These are phyloP conservation scores for Dermatemys mawii DNA, from an alignment of 2,113 vertebrate species.

Conservation along the genomic window DNA sequence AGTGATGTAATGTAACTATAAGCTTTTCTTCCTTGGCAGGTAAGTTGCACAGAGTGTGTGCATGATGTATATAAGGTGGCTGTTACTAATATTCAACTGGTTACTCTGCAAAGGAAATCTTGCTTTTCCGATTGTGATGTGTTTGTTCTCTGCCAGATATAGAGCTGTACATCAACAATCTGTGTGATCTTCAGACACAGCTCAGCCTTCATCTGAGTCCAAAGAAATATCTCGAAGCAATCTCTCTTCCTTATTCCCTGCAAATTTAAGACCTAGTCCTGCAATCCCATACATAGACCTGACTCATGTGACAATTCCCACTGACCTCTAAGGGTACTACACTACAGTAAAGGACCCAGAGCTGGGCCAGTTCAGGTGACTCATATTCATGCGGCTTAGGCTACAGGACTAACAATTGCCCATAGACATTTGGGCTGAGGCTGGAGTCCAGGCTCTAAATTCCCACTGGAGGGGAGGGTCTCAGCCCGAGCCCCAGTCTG, in stretches of 20 bases:
- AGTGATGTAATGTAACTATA: neutral
- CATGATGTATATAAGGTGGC: neutral
- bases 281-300: neutral
- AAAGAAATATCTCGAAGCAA: fast-evolving
- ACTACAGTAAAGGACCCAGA: too few species aligned
- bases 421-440: too few species aligned
- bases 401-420: too few species aligned
- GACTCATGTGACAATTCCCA: neutral
- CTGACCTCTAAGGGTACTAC: neutral
- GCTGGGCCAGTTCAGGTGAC: too few species aligned
- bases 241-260: neutral
- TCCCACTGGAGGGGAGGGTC: too few species aligned
- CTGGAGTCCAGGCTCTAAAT: too few species aligned
- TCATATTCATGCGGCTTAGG: too few species aligned
- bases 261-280: neutral
- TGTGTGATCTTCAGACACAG: neutral
- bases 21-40: constrained; percentile 18
- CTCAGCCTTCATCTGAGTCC: neutral
- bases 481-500: too few species aligned
- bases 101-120: constrained; percentile 17
- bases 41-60: neutral
- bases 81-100: constrained; percentile 14
- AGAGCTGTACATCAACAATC: neutral
- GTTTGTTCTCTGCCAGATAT: neutral
- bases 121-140: neutral